phyloP scores from a whole-genome alignment of 2,797 vertebrate genomes.

The Nannoperca obscura region DNA sequence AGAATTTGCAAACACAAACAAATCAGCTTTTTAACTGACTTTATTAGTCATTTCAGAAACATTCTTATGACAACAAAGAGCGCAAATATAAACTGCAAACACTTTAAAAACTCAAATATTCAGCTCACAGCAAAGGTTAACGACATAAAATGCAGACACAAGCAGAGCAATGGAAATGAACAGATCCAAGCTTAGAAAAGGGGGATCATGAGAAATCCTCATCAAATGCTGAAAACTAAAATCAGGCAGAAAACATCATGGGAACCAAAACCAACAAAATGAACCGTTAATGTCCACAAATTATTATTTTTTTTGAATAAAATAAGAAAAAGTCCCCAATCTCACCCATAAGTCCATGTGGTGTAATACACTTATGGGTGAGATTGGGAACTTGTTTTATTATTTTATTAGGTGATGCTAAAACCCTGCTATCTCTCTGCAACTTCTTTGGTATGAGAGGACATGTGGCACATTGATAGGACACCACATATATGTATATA shows the following conservation, averaged over 20 bases:
- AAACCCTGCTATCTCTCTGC: slow-evolving; percentile 11
- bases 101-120: slow-evolving; percentile 63
- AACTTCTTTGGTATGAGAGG: background rate
- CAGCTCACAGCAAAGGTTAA: slow-evolving; percentile 72
- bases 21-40: slow-evolving; percentile 61
- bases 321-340: background rate
- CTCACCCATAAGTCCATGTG: background rate
- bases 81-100: slow-evolving; percentile 60
- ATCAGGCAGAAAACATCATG: slow-evolving; percentile 61
- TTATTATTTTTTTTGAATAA: background rate
- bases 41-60: slow-evolving; percentile 78
- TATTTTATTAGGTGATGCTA: background rate
- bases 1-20: slow-evolving; percentile 66
- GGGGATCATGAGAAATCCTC: slow-evolving; percentile 42
- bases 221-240: slow-evolving; percentile 58
- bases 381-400: background rate
- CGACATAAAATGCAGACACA: slow-evolving; percentile 75
- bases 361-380: background rate
- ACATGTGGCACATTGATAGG: background rate
- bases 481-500: no score
- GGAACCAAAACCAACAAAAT: slow-evolving; percentile 50
- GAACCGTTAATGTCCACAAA: slow-evolving; percentile 5
- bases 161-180: slow-evolving; percentile 59
- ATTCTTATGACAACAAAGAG: slow-evolving; percentile 59
- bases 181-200: slow-evolving; percentile 63